Base-by-base conservation (phyloP, 2,888 invertebrate species). In the Melitaea athalia region DNA sequence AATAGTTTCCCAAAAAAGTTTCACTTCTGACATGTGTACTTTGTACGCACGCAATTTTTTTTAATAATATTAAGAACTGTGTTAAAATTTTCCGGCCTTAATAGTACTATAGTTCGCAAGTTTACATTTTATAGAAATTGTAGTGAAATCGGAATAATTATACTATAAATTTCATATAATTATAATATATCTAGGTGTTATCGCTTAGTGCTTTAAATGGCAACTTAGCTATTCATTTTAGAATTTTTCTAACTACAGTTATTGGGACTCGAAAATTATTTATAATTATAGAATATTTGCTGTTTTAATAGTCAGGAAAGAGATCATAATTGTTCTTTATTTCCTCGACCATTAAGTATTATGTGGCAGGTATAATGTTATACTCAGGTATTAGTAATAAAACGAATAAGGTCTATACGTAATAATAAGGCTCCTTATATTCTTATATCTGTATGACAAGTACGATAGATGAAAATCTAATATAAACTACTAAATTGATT, bases 191-290 rank as follows among this genome's bases (percentile, higher is more conserved):
- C 24, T 31, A 55, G 33, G 33, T 33, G 10, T n/a, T 14, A 38
- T 38, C n/a, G 55, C 55, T 52, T 31, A 52, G 12, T 52, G 52
- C 24, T 55, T 55, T 53, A 33, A 31, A 14, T n/a, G 14, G 55
- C 55, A 33, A 12, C 12, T 55, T 38, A 55, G 55, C 14, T 33
- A 55, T 55, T 55, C 55, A 33, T n/a, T 55, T 31, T 55, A 52
- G 17, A 12, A 24, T 11, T 24, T 24, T 52, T 24, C 31, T 55
- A n/a, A 55, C 33, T 55, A 55, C 33, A 55, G 33, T 33, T 33
- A n/a, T 55, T 14, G n/a, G 33, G 33, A 55, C 33, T 55, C 55
- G 31, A 55, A 55, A 55, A 55, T 33, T 55, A 52, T 52, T 52
- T 52, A 52, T 52, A 17, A 55, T 33, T 12, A 38, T 38, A 55